phyloP scores from a whole-genome alignment of 2,113 vertebrate genomes.

The Rhea pennata region DNA sequence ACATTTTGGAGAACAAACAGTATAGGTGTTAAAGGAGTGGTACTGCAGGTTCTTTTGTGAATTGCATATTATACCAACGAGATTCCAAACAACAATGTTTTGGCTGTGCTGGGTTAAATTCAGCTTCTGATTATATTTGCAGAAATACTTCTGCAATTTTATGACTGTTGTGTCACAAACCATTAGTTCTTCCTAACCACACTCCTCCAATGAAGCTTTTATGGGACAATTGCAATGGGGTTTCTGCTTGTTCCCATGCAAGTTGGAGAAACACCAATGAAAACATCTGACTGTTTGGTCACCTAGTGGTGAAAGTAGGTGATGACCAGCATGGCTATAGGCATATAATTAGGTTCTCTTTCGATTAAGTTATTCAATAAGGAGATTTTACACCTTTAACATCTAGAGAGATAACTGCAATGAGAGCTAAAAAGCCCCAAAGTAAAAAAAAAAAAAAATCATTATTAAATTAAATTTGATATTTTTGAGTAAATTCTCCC shows the following conservation, averaged over 20 bases:
- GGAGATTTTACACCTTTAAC: background rate
- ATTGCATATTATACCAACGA: background rate
- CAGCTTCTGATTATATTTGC: background rate
- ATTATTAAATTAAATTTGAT: background rate
- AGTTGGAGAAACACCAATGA: background rate
- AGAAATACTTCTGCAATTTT: background rate
- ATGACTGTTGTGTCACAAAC: background rate
- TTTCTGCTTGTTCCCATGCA: background rate
- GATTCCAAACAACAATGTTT: background rate
- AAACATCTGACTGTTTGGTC: background rate
- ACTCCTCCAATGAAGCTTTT: background rate
- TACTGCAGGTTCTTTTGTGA: background rate
- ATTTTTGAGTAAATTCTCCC: background rate
- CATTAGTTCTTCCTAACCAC: background rate
- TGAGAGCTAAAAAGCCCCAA: background rate
- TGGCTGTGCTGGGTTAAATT: background rate
- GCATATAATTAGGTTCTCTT: background rate
- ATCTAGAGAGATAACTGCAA: background rate
- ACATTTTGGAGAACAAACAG: background rate
- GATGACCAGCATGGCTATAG: background rate
- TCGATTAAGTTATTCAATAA: background rate
- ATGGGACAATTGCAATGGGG: background rate
- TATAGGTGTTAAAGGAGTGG: background rate
- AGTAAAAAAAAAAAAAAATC: background rate
- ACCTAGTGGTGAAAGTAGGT: background rate